Percentiles rank a stretch among this genome's conserved stretches.
phyloP scores from a whole-genome alignment of 2,113 vertebrate species.

The Tauraco erythrolophus region DNA sequence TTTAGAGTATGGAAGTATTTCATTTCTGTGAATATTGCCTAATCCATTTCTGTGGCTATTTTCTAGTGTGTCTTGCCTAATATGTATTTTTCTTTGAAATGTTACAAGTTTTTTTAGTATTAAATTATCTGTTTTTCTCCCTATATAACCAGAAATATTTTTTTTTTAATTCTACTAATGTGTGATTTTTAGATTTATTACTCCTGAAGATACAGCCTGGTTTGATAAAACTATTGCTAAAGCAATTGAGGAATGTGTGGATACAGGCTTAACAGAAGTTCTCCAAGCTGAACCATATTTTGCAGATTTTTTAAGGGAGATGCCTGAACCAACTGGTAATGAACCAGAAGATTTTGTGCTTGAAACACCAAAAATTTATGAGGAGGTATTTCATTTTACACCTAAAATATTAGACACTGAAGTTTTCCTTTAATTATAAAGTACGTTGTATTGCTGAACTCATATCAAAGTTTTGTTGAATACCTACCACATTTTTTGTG shows the following conservation, averaged over 20 bases:
- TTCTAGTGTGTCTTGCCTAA: neutral
- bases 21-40: neutral
- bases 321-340: constrained; percentile 78
- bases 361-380: constrained; percentile 79
- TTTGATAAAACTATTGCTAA: constrained; percentile 64
- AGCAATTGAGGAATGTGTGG: constrained; percentile 71
- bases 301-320: constrained; percentile 80
- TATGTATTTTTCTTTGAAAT: neutral
- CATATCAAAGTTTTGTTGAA: neutral
- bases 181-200: constrained; percentile 72
- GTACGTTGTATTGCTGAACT: neutral
- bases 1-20: neutral
- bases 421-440: neutral
- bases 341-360: constrained; percentile 75
- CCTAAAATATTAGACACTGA: neutral
- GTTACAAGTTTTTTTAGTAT: neutral
- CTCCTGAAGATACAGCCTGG: constrained; percentile 75
- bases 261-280: neutral
- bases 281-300: constrained; percentile 75
- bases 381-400: constrained; percentile 69
- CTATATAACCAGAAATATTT: neutral
- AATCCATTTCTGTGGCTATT: neutral
- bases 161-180: neutral
- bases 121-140: neutral
- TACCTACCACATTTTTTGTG: neutral